phyloP scores from a whole-genome alignment of 2,113 vertebrate genomes.

The Damaliscus lunatus region DNA sequence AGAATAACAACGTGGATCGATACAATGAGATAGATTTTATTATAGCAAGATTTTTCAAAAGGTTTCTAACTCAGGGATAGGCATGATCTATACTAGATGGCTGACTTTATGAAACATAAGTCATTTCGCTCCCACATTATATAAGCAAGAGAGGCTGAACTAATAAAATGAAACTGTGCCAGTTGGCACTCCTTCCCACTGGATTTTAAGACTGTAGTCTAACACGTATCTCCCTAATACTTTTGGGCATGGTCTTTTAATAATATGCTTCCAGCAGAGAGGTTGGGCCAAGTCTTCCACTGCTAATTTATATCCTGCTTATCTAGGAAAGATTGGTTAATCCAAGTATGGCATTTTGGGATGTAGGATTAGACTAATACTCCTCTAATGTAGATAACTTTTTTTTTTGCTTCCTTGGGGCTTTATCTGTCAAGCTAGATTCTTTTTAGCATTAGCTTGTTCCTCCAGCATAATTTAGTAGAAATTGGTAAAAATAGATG shows the following conservation, averaged over 20 bases:
- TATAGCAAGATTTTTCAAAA: not conserved
- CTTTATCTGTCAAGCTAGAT: conserved; percentile 77
- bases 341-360: conserved; percentile 74
- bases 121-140: conserved; percentile 49
- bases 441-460: conserved; percentile 76
- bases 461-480: conserved; percentile 70
- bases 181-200: conserved; percentile 70
- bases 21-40: not conserved
- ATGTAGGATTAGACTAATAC: conserved; percentile 79
- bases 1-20: conserved; percentile 15
- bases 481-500: conserved; percentile 79
- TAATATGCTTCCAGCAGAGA: conserved; percentile 71
- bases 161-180: conserved; percentile 76
- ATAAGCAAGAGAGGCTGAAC: conserved; percentile 70
- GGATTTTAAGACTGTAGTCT: conserved; percentile 71
- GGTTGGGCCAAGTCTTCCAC: conserved; percentile 66
- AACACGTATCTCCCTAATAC: conserved; percentile 60
- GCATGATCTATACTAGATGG: not conserved
- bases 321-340: conserved; percentile 78
- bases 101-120: conserved; percentile 23
- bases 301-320: conserved; percentile 78
- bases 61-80: not conserved
- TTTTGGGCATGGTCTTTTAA: conserved; percentile 67
- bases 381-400: conserved; percentile 76
- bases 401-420: conserved; percentile 73